Evolutionary conservation across 2,797 vertebrate genomes (phyloP).

Genomic region (Darevskia mixta): DNA sequence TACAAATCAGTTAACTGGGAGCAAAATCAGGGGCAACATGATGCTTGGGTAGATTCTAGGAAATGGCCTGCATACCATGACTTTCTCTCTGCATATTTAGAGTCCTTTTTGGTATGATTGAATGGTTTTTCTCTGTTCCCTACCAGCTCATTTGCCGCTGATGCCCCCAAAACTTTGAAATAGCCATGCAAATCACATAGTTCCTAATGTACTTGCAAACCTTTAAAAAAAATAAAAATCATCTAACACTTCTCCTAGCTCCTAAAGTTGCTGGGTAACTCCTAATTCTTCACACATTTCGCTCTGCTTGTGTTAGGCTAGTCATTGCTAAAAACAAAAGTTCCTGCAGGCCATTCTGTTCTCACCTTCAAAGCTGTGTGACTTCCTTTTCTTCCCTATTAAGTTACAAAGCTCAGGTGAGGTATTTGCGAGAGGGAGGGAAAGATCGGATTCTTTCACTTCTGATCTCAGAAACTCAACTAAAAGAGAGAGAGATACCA

Average conservation of each 20-base stretch:
- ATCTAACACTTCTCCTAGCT: conserved; percentile 49
- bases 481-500: background rate
- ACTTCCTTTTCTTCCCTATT: conserved; percentile 30
- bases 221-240: conserved; percentile 39
- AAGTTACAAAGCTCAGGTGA: conserved; percentile 14
- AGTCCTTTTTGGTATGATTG: conserved; percentile 21
- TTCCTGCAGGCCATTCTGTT: conserved; percentile 50
- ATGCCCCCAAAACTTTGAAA: conserved; percentile 62
- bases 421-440: background rate
- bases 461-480: conserved; percentile 38
- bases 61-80: conserved; percentile 53
- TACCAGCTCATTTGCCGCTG: conserved; percentile 59
- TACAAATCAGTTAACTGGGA: background rate
- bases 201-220: conserved; percentile 69
- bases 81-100: background rate
- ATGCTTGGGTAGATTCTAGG: conserved; percentile 65
- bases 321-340: conserved; percentile 29
- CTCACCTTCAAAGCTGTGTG: conserved; percentile 44
- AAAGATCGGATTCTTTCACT: conserved; percentile 50
- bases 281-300: conserved; percentile 62
- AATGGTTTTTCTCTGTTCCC: conserved; percentile 58
- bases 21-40: conserved; percentile 66
- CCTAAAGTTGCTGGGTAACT: conserved; percentile 63
- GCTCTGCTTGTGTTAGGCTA: conserved; percentile 56
- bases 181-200: conserved; percentile 67